Evolutionary conservation across 2,888 invertebrate genomes (phyloP), one percentile per base, ranked within the genome.

Genomic region (Pseudolycoriella hygida): DNA sequence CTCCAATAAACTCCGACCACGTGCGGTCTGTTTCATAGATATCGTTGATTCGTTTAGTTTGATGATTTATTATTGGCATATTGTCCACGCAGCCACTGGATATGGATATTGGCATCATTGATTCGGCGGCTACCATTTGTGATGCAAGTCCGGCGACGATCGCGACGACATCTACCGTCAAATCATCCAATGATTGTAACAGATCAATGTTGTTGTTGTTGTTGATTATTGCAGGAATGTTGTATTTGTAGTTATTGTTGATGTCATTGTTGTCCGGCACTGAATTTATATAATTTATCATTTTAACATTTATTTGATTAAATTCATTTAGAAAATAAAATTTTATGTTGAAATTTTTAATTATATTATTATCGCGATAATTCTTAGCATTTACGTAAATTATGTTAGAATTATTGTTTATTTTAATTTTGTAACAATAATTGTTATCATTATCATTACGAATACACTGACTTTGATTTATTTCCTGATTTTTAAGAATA

Each of bases 391-490:
- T 11, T 15, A 39, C 11, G 17, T 39, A 15, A 17, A 10, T 39
- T 15, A 15, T 19, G 19, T 40, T 40, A 40, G 10, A 18, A 40
- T 40, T 19, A 40, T 40, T 40, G 12, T 40, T 40, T 15, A 8
- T 19, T 18, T 15, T 40, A 40, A 8, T 19, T n/a, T 40, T 19
- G 18, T 19, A 8, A 19, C 18, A 5, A 40, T 12, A 8, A 18
- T 19, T 19, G 3, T 19, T 40, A 40, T 19, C 18, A 19, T 19
- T 10, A 40, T 19, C 3, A 11, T 40, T 19, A 40, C 11, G n/a
- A 40, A 40, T 40, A 40, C 40, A 40, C 40, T 40, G 40, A 40
- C 40, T 40, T 40, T 40, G 40, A 40, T 19, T 40, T 19, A 40
- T 40, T 40, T 40, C 40, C 40, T 40, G 40, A 40, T 18, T 40